These are phyloP conservation scores for Sebastes trivittatus DNA, from an alignment of 2,797 vertebrate genomes.

Conservation along the genomic window DNA sequence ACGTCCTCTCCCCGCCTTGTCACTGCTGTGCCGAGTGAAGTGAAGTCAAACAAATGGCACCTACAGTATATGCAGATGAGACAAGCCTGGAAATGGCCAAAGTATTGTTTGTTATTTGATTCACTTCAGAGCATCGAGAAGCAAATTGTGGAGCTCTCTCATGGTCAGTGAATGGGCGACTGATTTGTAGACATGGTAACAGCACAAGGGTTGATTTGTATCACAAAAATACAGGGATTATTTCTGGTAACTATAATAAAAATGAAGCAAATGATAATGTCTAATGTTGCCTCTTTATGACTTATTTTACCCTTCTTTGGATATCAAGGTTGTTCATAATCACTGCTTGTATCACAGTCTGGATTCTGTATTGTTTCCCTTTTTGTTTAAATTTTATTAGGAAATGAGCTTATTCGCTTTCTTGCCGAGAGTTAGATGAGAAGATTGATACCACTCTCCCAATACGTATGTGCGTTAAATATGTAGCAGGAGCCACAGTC, in stretches of 20 bases:
- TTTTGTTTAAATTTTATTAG: background rate
- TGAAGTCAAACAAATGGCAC: constrained; percentile 63
- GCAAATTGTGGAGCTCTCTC: constrained; percentile 45
- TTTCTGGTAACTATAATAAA: constrained; percentile 13
- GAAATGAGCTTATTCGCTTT: background rate
- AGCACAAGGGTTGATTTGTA: constrained; percentile 8
- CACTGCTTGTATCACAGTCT: background rate
- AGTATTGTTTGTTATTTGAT: constrained; percentile 60
- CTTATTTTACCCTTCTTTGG: background rate
- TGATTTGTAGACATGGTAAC: constrained; percentile 52
- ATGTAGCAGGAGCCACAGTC: background rate
- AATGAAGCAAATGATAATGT: constrained; percentile 7
- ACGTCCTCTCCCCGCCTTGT: constrained; percentile 31
- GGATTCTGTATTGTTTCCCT: background rate
- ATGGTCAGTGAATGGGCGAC: constrained; percentile 28
- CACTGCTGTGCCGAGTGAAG: constrained; percentile 34
- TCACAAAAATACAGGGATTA: constrained; percentile 17
- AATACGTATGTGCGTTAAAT: background rate
- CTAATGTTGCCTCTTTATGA: background rate
- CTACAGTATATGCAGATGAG: constrained; percentile 46
- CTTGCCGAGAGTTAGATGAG: background rate
- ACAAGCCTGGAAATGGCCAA: constrained; percentile 35
- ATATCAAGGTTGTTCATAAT: background rate
- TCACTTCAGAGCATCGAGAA: constrained; percentile 45
- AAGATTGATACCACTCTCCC: background rate